Evolutionary conservation across 1,140 invertebrate genomes (phyloP), one percentile per base, ranked within the genome.

Genomic region (Portunus trituberculatus): DNA sequence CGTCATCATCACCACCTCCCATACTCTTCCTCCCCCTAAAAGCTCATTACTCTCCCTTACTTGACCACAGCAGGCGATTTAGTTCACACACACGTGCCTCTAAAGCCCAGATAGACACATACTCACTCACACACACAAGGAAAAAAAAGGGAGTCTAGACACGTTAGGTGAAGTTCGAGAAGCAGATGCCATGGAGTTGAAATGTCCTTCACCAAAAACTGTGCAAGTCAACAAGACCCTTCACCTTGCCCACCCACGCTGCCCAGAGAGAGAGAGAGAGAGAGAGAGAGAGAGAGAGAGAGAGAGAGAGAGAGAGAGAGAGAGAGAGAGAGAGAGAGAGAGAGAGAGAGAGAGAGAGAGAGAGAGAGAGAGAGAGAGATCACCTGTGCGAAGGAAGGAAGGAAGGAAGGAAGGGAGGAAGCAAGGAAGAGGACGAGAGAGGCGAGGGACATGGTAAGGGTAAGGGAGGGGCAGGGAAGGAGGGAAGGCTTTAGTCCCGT

Each of bases 251-350:
- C 67, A 20, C 67, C 67, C 25, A 25, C 67, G 25, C 12, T 59
- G 52, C 10, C 10, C 20, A 76, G 67, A 76, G 67, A 76, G 67
- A 76, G 67, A 76, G n/a, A n/a, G 67, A 76, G 67, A 39, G 45
- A 48, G 45, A 45, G 88, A 46, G 88, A 32, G 46, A 29, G 46
- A 59, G 46, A 28, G 84, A 28, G 84, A 87, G 84, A 20, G 31
- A 87, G 84, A 46, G 31, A 16, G 31, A 87, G 84, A 87, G 31
- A 32, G 31, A 87, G 31, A 87, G 39, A 32, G 45, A 32, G 90
- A 91, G 45, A 29, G 59, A 82, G 59, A 82, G 59, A 48, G 45
- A 48, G 76, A 84, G 76, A 45, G 52, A 76, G 76, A 84, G 92
- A 59, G 52, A 76, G 92, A 45, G 76, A 84, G 76, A 48, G 76